Percentiles rank a stretch among this genome's conserved stretches.
phyloP scores from a whole-genome alignment of 2,113 vertebrate genomes.

The Cryptomyrus ogoouensis region DNA sequence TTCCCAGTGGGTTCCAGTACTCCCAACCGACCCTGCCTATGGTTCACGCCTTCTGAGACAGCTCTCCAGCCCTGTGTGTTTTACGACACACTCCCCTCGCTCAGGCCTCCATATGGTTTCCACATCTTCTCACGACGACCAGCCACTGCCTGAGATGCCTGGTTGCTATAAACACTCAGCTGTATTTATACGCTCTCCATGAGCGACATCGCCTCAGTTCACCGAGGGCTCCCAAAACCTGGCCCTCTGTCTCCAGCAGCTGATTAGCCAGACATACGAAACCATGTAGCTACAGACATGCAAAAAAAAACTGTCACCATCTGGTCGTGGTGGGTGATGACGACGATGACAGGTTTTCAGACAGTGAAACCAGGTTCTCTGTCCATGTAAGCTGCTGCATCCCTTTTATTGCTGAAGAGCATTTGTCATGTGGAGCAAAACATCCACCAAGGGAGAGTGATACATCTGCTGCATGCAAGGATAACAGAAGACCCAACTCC shows the following conservation, averaged over 20 bases:
- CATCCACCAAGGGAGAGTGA: neutral
- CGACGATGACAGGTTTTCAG: neutral
- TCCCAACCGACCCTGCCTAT: neutral
- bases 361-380: neutral
- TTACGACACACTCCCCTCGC: conserved; percentile 18
- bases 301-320: neutral
- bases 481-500: neutral
- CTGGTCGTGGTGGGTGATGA: neutral
- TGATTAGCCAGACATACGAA: neutral
- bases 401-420: neutral
- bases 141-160: neutral
- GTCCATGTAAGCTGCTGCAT: neutral
- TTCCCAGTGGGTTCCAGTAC: neutral
- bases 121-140: conserved; percentile 23
- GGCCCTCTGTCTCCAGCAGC: neutral
- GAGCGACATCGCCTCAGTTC: neutral
- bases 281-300: neutral
- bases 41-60: neutral
- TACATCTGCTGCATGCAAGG: neutral
- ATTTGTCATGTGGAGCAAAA: neutral
- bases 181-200: conserved; percentile 19
- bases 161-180: conserved; percentile 27
- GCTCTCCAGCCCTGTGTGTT: conserved; percentile 11
- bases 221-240: neutral
- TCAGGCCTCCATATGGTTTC: conserved; percentile 23